Percentiles rank a stretch among this genome's conserved stretches.
These are phyloP conservation scores for Heterochromis multidens DNA, from an alignment of 2,113 vertebrate genomes.

Conservation along the genomic window DNA sequence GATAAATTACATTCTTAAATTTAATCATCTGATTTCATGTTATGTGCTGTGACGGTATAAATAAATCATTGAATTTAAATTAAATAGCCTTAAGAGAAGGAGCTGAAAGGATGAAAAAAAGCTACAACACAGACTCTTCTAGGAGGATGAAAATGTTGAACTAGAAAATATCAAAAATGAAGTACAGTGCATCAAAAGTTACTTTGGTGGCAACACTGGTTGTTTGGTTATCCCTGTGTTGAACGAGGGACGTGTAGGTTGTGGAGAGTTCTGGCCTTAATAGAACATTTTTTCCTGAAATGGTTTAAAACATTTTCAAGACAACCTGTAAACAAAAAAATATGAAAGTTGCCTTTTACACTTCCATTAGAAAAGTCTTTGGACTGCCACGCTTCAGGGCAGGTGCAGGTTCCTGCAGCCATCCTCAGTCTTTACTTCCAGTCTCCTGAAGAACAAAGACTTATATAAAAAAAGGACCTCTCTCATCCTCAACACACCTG, in stretches of 20 bases:
- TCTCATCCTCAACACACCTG: background rate
- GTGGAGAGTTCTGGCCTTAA: constrained; percentile 9
- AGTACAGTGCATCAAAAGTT: constrained; percentile 77
- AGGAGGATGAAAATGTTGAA: constrained; percentile 23
- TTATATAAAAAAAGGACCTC: background rate
- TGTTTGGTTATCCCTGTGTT: constrained; percentile 8
- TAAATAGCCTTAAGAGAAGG: constrained; percentile 70
- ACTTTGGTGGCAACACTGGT: constrained; percentile 54
- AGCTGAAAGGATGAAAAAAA: constrained; percentile 30
- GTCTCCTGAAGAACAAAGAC: background rate
- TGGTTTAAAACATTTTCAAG: background rate
- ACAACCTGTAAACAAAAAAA: constrained; percentile 42
- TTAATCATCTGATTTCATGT: constrained; percentile 60
- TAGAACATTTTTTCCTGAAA: constrained; percentile 14
- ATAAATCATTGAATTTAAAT: constrained; percentile 78
- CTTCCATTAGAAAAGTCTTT: constrained; percentile 24
- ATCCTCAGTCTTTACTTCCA: background rate
- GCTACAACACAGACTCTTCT: constrained; percentile 16
- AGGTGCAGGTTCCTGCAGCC: background rate
- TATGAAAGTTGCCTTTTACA: constrained; percentile 49
- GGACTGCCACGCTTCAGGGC: constrained; percentile 20
- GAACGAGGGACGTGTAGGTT: background rate
- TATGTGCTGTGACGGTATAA: constrained; percentile 80
- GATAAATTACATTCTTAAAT: constrained; percentile 76
- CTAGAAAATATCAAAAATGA: constrained; percentile 29